phyloP scores from a whole-genome alignment of 2,113 vertebrate genomes.

The Triplophysa tibetana region DNA sequence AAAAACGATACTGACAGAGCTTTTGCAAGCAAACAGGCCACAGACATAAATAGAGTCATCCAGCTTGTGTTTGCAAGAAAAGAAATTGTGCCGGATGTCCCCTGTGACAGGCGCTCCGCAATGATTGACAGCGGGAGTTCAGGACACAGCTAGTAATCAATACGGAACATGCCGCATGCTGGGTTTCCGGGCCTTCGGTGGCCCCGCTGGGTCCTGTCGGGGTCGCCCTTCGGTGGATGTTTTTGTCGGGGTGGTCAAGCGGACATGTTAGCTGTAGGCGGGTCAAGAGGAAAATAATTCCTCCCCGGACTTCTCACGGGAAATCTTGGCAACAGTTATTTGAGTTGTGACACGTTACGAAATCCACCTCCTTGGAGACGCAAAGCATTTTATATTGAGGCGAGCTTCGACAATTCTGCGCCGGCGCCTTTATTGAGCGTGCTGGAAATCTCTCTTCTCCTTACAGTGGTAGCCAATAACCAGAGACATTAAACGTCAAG shows the following conservation, averaged over 20 bases:
- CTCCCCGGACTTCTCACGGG: background rate
- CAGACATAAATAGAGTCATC: constrained; percentile 44
- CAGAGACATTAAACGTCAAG: constrained; percentile 39
- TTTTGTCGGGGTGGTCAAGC: constrained; percentile 28
- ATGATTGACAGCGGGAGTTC: constrained; percentile 53
- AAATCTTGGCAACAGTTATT: constrained; percentile 23
- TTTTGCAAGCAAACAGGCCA: constrained; percentile 33
- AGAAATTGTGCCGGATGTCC: constrained; percentile 35
- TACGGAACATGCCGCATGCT: constrained; percentile 33
- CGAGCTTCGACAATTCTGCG: background rate
- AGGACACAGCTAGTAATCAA: constrained; percentile 50
- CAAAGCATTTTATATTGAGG: background rate
- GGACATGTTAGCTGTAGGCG: background rate
- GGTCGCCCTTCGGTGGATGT: constrained; percentile 29
- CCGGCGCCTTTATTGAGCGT: constrained; percentile 32
- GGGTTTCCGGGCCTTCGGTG: constrained; percentile 17
- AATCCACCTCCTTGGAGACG: background rate
- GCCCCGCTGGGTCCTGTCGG: background rate
- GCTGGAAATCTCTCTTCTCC: constrained; percentile 18
- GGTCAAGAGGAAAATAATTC: background rate
- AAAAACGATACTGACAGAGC: constrained; percentile 10
- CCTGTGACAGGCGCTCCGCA: constrained; percentile 35
- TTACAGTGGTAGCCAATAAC: constrained; percentile 36
- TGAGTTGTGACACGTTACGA: background rate
- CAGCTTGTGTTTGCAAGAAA: constrained; percentile 46